Base-by-base conservation (phyloP, 2,113 vertebrate species). In the Australoheros scitulus region DNA sequence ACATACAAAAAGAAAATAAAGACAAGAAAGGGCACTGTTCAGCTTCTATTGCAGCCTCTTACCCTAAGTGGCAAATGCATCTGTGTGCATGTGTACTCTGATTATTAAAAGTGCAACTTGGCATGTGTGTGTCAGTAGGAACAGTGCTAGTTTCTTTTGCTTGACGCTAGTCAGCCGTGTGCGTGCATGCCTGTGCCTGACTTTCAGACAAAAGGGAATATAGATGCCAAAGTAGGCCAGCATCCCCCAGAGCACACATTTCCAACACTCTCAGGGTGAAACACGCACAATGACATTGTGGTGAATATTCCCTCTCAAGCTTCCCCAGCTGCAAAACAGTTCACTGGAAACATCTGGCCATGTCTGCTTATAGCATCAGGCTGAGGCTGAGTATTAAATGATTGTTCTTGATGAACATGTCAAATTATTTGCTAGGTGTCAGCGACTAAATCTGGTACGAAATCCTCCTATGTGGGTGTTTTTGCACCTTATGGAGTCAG, bases 171-270 rank as follows among this genome's bases (percentile, higher is more conserved):
- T 76, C 56, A 61, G 26, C 41, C 3, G 2, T 74, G 76, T 63
- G 79, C n/a, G 36, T 74, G 77, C 61, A 77, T 36, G 84, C 55
- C 34, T 52, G 50, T 58, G 84, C 80, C 58, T 87, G 80, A 82
- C 56, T 79, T 61, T 61, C 32, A 74, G 82, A 88, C 78, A 90
- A 85, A 86, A 76, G 86, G 83, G 79, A 84, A 82, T 65, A 61
- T 58, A 81, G 80, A 92, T 89, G 79, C 80, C 74, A 79, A 95
- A 94, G 88, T 94, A 93, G 93, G 93, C 80, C 92, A 94, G 80
- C 79, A 74, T 89, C 86, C 90, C 88, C 90, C 11, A 41, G 91
- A 85, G 90, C 83, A 59, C 79, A 75, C 68, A 57, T 80, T 88
- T 76, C 76, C 81, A 92, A 76, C 86, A 55, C 86, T 87, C 87